These are phyloP conservation scores for Gnathonemus longibarbis DNA, from an alignment of 2,113 vertebrate species.

Conservation along the genomic window DNA sequence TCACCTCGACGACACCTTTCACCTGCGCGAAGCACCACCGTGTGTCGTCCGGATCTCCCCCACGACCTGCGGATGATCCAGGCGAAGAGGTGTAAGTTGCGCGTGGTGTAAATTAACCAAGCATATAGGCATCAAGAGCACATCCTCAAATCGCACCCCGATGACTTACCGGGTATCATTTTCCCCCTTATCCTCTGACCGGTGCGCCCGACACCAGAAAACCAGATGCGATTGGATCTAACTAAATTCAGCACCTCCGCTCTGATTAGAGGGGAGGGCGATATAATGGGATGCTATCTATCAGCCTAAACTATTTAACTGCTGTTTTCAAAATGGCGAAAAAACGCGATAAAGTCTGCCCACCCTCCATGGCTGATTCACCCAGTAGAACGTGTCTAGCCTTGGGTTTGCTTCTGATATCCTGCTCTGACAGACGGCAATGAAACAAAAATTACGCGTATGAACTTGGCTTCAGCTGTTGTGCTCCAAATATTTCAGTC, in stretches of 20 bases:
- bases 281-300: conserved; percentile 10
- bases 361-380: conserved; percentile 23
- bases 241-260: not conserved
- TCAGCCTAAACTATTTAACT: conserved; percentile 19
- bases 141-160: not conserved
- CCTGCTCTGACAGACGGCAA: not conserved
- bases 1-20: conserved; percentile 34
- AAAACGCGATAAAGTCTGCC: conserved; percentile 23
- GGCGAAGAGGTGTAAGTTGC: not conserved
- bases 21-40: conserved; percentile 38
- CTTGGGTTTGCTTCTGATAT: not conserved
- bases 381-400: not conserved
- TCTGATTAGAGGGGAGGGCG: not conserved
- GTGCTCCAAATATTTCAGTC: not conserved
- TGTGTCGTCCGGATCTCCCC: conserved; percentile 28
- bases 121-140: not conserved
- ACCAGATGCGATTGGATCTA: not conserved
- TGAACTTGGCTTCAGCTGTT: not conserved
- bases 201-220: conserved; percentile 11
- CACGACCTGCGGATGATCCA: conserved; percentile 24
- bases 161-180: conserved; percentile 23
- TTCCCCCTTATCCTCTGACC: not conserved
- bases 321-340: conserved; percentile 27
- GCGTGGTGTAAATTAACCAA: not conserved
- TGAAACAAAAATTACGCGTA: not conserved